These are phyloP conservation scores for Drosophila meridionalis DNA, from an alignment of 2,888 invertebrate species.

Conservation along the genomic window DNA sequence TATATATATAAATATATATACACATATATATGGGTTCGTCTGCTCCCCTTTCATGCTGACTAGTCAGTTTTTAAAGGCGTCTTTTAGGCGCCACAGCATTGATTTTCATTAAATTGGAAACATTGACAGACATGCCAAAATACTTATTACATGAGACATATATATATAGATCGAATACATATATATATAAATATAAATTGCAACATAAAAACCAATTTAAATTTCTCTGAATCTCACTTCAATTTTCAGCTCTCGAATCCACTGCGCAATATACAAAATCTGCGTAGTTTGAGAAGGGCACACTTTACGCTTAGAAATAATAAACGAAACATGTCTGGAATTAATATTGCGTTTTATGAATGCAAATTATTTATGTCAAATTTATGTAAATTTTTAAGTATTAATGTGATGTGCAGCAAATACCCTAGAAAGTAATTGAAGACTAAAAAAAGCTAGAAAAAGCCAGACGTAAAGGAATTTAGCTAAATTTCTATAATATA, in stretches of 20 bases:
- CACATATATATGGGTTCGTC: not conserved
- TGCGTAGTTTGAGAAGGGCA: not conserved
- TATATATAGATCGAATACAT: not conserved
- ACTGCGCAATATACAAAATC: slow-evolving; percentile 11
- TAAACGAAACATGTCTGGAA: slow-evolving; percentile 15
- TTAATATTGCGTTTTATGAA: slow-evolving; percentile 30
- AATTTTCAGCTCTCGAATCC: not conserved
- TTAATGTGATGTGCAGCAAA: not conserved
- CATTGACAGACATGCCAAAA: slow-evolving; percentile 5
- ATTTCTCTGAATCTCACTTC: slow-evolving; percentile 17
- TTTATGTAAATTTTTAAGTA: not conserved
- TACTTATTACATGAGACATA: not conserved
- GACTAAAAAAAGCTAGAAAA: not conserved
- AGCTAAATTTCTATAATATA: too few species aligned
- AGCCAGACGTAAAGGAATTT: too few species aligned
- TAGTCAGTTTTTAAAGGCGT: slow-evolving; percentile 39
- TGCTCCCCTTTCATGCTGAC: slow-evolving; percentile 37
- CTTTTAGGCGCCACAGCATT: slow-evolving; percentile 45
- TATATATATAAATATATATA: not conserved
- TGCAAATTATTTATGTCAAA: slow-evolving; percentile 30
- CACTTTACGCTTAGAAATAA: slow-evolving; percentile 28
- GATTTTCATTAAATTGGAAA: slow-evolving; percentile 29
- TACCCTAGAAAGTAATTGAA: slow-evolving; percentile 9
- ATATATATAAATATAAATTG: not conserved
- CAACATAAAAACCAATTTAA: slow-evolving; percentile 14